Evolutionary conservation across 2,113 vertebrate species (phyloP).

Genomic region (Laterallus jamaicensis): DNA sequence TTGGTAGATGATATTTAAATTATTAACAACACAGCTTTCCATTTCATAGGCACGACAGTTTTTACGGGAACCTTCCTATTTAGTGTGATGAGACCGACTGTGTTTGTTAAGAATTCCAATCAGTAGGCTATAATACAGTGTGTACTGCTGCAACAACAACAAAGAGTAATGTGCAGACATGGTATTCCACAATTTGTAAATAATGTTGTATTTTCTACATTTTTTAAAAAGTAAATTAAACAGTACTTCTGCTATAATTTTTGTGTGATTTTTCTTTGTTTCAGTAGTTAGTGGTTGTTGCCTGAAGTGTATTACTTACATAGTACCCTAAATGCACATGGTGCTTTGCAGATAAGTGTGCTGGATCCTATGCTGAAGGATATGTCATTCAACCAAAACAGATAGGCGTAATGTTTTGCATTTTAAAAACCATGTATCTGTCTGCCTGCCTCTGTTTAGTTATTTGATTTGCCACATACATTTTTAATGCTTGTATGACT

Average conservation of each 20-base stretch:
- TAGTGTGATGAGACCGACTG: neutral
- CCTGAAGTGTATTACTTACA: neutral
- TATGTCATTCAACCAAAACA: neutral
- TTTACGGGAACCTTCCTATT: constrained; percentile 33
- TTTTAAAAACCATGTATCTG: neutral
- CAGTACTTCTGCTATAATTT: neutral
- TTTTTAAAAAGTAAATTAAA: neutral
- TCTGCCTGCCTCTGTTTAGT: neutral
- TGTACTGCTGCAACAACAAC: neutral
- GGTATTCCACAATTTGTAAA: neutral
- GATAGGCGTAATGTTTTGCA: neutral
- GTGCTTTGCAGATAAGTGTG: neutral
- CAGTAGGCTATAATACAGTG: neutral
- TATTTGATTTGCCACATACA: neutral
- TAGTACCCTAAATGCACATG: neutral
- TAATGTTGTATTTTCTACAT: neutral
- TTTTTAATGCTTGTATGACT: neutral
- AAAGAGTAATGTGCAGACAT: neutral
- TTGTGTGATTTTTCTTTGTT: neutral
- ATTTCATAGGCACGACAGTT: constrained; percentile 15
- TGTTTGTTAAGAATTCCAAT: constrained; percentile 5
- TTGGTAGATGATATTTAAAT: constrained; percentile 25
- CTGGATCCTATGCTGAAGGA: neutral
- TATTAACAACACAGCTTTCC: constrained; percentile 23
- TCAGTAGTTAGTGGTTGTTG: neutral